Evolutionary conservation across 2,888 invertebrate genomes (phyloP), one percentile per base, ranked within the genome.

Genomic region (Chrysotoxum bicinctum): DNA sequence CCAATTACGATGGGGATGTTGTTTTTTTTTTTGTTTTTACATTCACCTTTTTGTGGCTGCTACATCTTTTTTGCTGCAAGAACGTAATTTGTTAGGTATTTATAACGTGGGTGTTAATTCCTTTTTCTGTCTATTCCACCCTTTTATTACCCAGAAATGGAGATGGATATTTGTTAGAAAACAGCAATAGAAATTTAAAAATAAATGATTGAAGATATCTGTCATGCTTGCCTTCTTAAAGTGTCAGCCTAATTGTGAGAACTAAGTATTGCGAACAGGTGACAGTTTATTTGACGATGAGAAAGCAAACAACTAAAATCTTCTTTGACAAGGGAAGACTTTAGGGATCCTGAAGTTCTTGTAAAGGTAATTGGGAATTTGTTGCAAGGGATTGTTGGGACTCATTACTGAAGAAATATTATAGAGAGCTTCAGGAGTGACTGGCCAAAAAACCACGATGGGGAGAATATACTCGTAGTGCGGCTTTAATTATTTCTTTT

Each of bases 161-260:
- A 58, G 81, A 58, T 50, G 58, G 66, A 77, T 72, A 56, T 48
- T 23, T 50, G 30, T 30, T 7, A 7, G 8, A n/a, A 45, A 40
- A 62, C 6, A 43, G 16, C 23, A 66, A 72, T 54, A 82, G 45
- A 72, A 66, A 58, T n/a, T 70, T 58, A 3, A 40, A 66, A 54
- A 72, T 76, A 70, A 81, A 76, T 77, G 77, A 77, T 82, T 77
- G 56, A 68, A 54, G 35, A 52, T 23, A 43, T 43, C 26, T 43
- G 58, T 54, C 35, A 26, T 26, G n/a, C 37, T 60, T 60, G 48
- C 32, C 37, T 32, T 26, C 23, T 30, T 66, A 43, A 60, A 82
- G 52, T 68, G 72, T 9, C 72, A 8, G 52, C 50, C 77, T 82
- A 73, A 77, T 82, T 82, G 77, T 72, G 66, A 52, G 82, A 77